phyloP scores from a whole-genome alignment of 2,888 invertebrate genomes.

The Sinodicranocentrus sp. region DNA sequence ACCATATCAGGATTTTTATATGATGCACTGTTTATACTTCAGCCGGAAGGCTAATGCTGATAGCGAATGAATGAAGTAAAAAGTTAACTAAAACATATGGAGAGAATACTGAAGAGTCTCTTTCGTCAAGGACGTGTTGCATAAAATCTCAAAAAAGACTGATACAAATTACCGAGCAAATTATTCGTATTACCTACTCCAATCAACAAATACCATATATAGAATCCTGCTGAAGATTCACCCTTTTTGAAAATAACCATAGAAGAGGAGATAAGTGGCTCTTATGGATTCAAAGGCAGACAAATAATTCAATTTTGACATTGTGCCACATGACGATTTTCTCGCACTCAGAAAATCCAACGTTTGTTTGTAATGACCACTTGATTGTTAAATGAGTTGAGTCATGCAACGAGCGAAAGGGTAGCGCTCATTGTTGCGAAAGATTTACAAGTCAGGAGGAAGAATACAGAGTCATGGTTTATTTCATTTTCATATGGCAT shows the following conservation, averaged over 20 bases:
- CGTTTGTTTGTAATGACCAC: not conserved
- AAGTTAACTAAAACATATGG: not conserved
- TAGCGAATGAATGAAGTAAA: not conserved
- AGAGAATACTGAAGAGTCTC: not conserved
- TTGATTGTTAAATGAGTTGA: not conserved
- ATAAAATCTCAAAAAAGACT: slow-evolving; percentile 3
- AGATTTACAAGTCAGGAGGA: too few species aligned
- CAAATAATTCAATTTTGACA: slow-evolving; percentile 19
- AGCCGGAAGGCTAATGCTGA: slow-evolving; percentile 8
- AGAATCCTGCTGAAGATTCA: slow-evolving; percentile 20
- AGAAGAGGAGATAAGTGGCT: not conserved
- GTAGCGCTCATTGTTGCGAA: not conserved
- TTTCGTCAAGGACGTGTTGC: slow-evolving; percentile 13
- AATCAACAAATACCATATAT: slow-evolving; percentile 16
- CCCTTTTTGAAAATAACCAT: not conserved
- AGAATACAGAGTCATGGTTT: too few species aligned
- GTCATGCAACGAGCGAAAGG: not conserved
- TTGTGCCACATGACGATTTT: not conserved
- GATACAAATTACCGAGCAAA: slow-evolving; percentile 20
- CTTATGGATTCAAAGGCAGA: not conserved
- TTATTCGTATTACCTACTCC: slow-evolving; percentile 13
- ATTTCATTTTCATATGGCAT: too few species aligned
- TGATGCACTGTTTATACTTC: not conserved
- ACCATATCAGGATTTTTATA: too few species aligned
- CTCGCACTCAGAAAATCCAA: not conserved